phyloP scores from a whole-genome alignment of 2,888 invertebrate species.

The Cephus spinipes region DNA sequence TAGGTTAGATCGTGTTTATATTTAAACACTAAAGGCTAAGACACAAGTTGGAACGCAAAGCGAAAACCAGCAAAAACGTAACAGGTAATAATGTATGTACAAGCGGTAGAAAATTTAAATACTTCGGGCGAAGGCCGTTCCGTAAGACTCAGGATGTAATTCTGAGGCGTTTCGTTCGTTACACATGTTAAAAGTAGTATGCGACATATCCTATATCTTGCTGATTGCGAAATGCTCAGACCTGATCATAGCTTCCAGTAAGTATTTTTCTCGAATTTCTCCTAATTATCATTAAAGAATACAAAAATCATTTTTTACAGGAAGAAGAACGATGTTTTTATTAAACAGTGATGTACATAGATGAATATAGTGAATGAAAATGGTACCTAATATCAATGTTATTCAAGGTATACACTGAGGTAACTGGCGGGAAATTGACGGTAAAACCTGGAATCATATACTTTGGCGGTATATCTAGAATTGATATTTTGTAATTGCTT shows the following conservation, averaged over 20 bases:
- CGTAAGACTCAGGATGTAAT: neutral
- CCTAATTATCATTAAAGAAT: neutral
- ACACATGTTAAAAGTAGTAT: neutral
- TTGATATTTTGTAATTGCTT: neutral
- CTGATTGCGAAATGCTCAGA: neutral
- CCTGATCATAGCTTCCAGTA: neutral
- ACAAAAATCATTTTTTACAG: neutral
- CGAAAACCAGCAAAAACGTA: neutral
- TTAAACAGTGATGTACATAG: slow-evolving; percentile 52
- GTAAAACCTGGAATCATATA: neutral
- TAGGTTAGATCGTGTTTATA: too few species aligned
- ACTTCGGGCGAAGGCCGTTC: neutral
- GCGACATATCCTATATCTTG: neutral
- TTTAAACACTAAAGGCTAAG: too few species aligned
- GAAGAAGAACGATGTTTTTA: slow-evolving; percentile 48
- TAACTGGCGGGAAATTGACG: neutral
- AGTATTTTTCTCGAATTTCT: neutral
- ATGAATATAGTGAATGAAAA: slow-evolving; percentile 33
- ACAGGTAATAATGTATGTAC: neutral
- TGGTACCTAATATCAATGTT: neutral
- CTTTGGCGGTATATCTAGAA: neutral
- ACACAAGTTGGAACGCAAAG: neutral
- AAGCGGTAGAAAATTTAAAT: neutral
- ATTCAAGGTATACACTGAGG: neutral
- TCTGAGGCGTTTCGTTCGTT: neutral